These are phyloP conservation scores for Microchrysa polita DNA, from an alignment of 2,888 invertebrate species.

Conservation along the genomic window DNA sequence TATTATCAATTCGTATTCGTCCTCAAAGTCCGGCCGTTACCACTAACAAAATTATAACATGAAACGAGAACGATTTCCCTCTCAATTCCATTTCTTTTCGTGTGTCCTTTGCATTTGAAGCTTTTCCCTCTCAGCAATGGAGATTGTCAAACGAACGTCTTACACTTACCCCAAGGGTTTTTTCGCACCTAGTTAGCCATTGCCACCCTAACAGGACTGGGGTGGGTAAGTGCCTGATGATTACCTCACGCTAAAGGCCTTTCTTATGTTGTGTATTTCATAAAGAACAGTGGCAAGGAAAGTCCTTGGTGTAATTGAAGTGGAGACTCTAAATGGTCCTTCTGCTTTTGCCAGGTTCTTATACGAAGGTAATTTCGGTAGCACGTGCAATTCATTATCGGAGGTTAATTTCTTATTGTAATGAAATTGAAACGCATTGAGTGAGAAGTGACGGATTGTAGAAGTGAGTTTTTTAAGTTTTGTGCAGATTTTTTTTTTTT, in stretches of 20 bases:
- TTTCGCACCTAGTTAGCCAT: conserved; percentile 49
- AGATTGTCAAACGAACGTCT: conserved; percentile 19
- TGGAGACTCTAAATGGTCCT: conserved; percentile 31
- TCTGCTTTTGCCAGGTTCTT: conserved; percentile 31
- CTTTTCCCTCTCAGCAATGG: conserved; percentile 22
- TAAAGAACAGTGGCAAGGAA: conserved; percentile 28
- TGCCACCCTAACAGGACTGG: conserved; percentile 14
- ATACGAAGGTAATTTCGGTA: conserved; percentile 43
- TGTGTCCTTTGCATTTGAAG: conserved; percentile 26
- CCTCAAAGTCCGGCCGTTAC: conserved; percentile 8
- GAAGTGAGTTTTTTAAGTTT: neutral
- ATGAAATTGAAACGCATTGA: conserved; percentile 16
- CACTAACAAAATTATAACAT: neutral
- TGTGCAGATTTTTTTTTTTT: too few relatives aligned
- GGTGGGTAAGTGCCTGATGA: conserved; percentile 40
- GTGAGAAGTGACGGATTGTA: too few relatives aligned
- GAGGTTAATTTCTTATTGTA: conserved; percentile 37
- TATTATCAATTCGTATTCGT: conserved; percentile 46
- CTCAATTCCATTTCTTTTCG: conserved; percentile 31
- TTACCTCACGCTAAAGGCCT: conserved; percentile 38
- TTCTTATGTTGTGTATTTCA: conserved; percentile 40
- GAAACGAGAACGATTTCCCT: conserved; percentile 12
- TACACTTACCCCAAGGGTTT: conserved; percentile 39
- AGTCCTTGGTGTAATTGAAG: conserved; percentile 49
- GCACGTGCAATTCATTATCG: conserved; percentile 48